Evolutionary conservation across 2,888 invertebrate species (phyloP), one percentile per base, ranked within the genome.

Genomic region (Lymantria monacha): DNA sequence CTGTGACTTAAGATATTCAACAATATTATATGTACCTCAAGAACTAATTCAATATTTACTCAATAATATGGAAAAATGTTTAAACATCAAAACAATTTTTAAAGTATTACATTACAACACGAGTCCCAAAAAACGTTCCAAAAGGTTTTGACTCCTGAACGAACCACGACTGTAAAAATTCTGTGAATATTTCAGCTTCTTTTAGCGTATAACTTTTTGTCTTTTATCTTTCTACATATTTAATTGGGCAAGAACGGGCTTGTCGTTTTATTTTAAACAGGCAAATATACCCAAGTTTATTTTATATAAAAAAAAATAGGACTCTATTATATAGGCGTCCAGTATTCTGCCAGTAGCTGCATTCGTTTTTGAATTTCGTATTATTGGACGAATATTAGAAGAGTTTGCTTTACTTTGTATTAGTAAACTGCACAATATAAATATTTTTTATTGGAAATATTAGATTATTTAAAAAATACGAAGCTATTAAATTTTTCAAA

Each of bases 181-280:
- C 48, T 48, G 36, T 48, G 46, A 51, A 55, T 51, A 51, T 51
- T 50, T 55, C 33, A 55, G 51, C 46, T 46, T 48, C 41, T 54
- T 42, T 43, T 38, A 30, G 43, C 46, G 46, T 47, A 12, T 30
- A 51, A 51, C 51, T 44, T 51, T 51, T 48, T 51, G 33, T 43
- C 33, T 41, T 22, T 22, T 45, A 33, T 45, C 49, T 53, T 41
- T 48, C 42, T 48, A 43, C 41, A 33, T 50, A 41, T 42, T 44
- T 40, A 48, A 52, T 52, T 48, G 42, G 38, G 15, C 22, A 40
- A 48, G 22, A 46, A 38, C 37, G 12, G 31, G 15, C 40, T 43
- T 15, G 30, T 30, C 37, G 9, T 38, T 49, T 44, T 15, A 40
- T 51, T 44, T 36, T 40, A 40, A 51, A 22, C 43, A 44, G 38